A percentile compares a stretch with the other conserved stretches of the same genome.
Evolutionary conservation across 2,888 invertebrate species (phyloP).

Genomic region (Nymphalis urticae): DNA sequence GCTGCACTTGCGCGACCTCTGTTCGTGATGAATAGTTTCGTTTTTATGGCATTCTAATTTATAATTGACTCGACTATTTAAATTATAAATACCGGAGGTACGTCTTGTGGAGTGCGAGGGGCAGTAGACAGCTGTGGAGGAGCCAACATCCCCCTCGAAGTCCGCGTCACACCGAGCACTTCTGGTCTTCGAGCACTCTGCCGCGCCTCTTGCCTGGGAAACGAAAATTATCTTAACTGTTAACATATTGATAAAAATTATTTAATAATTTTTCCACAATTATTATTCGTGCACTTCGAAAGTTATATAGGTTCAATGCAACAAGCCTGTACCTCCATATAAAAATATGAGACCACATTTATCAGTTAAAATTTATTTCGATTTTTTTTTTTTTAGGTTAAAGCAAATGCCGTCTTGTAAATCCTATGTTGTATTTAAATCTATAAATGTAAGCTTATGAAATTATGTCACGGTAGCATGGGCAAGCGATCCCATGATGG

Average conservation of each 20-base stretch:
- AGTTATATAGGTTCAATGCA: no score
- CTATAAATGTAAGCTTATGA: no score
- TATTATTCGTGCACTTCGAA: no score
- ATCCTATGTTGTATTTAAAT: no score
- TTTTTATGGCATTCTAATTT: not conserved
- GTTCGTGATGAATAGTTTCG: conserved; percentile 26
- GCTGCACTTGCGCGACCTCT: conserved; percentile 92
- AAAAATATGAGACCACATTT: no score
- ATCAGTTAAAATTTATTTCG: no score
- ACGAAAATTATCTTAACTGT: conserved; percentile 13
- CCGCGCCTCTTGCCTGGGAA: conserved; percentile 50
- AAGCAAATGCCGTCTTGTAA: no score
- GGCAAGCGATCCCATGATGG: no score
- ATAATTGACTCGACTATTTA: no score
- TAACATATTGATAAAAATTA: not conserved
- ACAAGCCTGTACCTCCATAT: no score
- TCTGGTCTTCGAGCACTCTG: conserved; percentile 63
- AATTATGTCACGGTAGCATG: no score
- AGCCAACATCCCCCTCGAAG: conserved; percentile 61
- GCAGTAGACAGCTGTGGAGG: conserved; percentile 61
- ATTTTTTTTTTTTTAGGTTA: no score
- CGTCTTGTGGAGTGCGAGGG: conserved; percentile 86
- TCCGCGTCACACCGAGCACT: conserved; percentile 64
- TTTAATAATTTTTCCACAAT: not conserved
- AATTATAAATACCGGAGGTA: conserved; percentile 79